Percentiles rank a stretch among this genome's conserved stretches.
Evolutionary conservation across 2,113 vertebrate species (phyloP).

Genomic region (Mobula hypostoma): DNA sequence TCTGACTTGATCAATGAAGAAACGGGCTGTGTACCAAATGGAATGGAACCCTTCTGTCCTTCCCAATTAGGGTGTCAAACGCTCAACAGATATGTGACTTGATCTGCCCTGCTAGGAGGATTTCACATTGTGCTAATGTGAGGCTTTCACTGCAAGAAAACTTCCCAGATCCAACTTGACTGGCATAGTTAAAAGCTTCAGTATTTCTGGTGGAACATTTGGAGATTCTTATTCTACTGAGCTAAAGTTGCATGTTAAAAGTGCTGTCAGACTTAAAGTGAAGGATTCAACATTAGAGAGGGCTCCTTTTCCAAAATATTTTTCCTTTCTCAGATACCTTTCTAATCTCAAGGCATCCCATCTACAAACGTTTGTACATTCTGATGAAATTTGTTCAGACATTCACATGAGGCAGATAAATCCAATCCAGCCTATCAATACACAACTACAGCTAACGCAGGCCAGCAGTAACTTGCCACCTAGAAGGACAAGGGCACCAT

Average conservation of each 20-base stretch:
- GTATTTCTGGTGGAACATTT: background rate
- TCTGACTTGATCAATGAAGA: background rate
- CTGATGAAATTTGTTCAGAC: too few relatives aligned
- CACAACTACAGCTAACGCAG: too few relatives aligned
- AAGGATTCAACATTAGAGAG: background rate
- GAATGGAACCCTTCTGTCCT: background rate
- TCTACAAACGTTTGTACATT: too few relatives aligned
- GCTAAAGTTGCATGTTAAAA: background rate
- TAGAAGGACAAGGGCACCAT: too few relatives aligned
- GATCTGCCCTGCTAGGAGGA: background rate
- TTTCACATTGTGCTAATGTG: background rate
- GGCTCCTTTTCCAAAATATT: background rate
- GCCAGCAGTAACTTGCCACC: too few relatives aligned
- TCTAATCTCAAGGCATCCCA: background rate
- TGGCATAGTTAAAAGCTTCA: background rate
- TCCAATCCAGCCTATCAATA: too few relatives aligned
- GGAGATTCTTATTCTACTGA: background rate
- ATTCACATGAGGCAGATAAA: too few relatives aligned
- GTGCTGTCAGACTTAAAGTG: background rate
- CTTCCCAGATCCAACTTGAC: background rate
- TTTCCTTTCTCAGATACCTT: background rate
- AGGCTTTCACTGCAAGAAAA: background rate
- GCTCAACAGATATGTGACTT: background rate
- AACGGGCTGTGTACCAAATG: background rate
- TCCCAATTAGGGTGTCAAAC: background rate